Evolutionary conservation across 2,797 vertebrate species (phyloP).

Genomic region (Epinephelus awoara): DNA sequence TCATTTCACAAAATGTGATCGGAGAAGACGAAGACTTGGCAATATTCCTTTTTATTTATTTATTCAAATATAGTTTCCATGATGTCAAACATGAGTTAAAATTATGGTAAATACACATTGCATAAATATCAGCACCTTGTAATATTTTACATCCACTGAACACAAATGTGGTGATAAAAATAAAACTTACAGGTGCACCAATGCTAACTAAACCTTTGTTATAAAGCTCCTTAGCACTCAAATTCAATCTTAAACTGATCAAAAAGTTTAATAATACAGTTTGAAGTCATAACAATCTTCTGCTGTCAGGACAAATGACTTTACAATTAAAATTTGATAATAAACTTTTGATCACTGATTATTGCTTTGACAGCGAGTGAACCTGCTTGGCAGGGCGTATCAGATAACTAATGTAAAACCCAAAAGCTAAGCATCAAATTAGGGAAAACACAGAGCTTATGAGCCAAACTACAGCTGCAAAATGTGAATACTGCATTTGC

Average conservation of each 20-base stretch:
- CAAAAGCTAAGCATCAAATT: neutral
- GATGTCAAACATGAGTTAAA: conserved; percentile 20
- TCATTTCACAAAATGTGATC: neutral
- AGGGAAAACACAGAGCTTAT: neutral
- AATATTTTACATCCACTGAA: conserved; percentile 20
- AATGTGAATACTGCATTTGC: neutral
- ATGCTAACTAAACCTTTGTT: conserved; percentile 9
- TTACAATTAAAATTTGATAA: neutral
- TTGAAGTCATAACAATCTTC: neutral
- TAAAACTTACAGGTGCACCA: neutral
- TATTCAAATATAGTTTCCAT: conserved; percentile 35
- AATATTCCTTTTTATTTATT: conserved; percentile 40
- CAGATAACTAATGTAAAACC: neutral
- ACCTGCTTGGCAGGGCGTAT: neutral
- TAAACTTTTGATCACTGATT: neutral
- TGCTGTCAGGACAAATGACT: conserved; percentile 8
- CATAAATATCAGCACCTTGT: conserved; percentile 43
- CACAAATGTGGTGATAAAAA: neutral
- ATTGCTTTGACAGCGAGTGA: neutral
- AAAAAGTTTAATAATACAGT: neutral
- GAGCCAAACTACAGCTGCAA: neutral
- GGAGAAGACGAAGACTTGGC: neutral
- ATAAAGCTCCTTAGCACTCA: neutral
- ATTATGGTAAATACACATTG: conserved; percentile 5
- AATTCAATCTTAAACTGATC: neutral